Evolutionary conservation across 2,113 vertebrate species (phyloP), one percentile per base, ranked within the genome.

Genomic region (Pterocles orientalis): DNA sequence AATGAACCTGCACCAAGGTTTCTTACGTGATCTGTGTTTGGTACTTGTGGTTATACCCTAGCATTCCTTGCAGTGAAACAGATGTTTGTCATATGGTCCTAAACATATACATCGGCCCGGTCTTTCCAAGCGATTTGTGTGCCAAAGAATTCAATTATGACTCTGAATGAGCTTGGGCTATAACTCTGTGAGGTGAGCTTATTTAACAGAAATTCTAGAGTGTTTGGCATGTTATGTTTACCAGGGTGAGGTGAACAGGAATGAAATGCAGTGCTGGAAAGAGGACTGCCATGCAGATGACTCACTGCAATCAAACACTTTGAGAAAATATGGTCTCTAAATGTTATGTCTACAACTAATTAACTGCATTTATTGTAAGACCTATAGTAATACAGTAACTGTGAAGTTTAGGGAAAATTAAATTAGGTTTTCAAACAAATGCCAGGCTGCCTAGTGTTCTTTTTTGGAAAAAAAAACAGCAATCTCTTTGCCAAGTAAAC

Each of bases 331-430:
- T 0, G 26, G 47, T 71, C 65, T 86, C 60, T 94, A 78, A 91
- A 81, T 94, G 86, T 94, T 95, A 68, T 76, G 91, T 94, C 89
- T 95, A 82, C 91, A 82, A 71, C 51, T 89, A 95, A 94, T 92
- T 92, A 94, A 71, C 69, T 89, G 53, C 91, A 78, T 92, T 92
- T 96, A 82, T 95, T 83, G n/a, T 71, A 64, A 73, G 73, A 81
- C 88, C 58, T 93, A 41, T 72, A 79, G 88, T 82, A 90, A 72
- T 78, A 87, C n/a, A 66, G 79, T 94, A 95, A 94, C 77, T 91
- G 83, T 86, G 81, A 95, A 91, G 43, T 89, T 92, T 68, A 50
- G 61, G 83, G 86, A 71, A 92, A 95, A 91, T 68, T 64, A 78
- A 94, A 70, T 89, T 81, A 71, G 43, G 24, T 95, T 95, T 94